These are phyloP conservation scores for Melozone crissalis DNA, from an alignment of 2,113 vertebrate species.

Conservation along the genomic window DNA sequence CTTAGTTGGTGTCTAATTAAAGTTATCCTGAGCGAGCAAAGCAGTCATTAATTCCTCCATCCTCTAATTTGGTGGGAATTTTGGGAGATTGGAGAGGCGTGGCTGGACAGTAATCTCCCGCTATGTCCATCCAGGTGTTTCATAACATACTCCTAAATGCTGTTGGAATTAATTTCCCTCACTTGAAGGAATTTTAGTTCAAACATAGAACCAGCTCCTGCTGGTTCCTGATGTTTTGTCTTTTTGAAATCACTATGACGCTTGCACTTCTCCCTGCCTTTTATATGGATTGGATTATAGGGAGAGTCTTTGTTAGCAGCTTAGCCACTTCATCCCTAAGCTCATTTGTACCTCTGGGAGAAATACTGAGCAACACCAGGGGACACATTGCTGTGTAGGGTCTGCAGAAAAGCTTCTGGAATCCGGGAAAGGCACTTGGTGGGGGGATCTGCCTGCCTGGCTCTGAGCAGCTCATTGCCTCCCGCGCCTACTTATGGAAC, in stretches of 20 bases:
- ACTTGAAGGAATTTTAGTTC: neutral
- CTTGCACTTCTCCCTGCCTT: slow-evolving; percentile 28
- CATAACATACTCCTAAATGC: neutral
- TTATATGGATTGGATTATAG: slow-evolving; percentile 18
- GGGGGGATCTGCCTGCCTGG: neutral
- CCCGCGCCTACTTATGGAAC: neutral
- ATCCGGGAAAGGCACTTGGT: neutral
- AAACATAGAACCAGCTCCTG: neutral
- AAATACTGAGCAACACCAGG: neutral
- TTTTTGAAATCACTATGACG: neutral
- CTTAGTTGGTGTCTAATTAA: neutral
- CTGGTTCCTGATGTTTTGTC: neutral
- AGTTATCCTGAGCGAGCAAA: neutral
- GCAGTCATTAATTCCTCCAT: neutral
- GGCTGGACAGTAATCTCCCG: neutral
- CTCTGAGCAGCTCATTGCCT: neutral
- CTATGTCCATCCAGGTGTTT: neutral
- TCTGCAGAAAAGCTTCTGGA: neutral
- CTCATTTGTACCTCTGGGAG: neutral
- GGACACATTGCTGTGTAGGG: neutral
- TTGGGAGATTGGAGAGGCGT: neutral
- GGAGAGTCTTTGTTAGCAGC: slow-evolving; percentile 28
- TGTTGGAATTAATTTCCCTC: neutral
- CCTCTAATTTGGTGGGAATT: neutral
- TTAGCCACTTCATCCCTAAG: slow-evolving; percentile 40